Evolutionary conservation across 2,797 vertebrate genomes (phyloP), one percentile per base, ranked within the genome.

Genomic region (Allobates femoralis): DNA sequence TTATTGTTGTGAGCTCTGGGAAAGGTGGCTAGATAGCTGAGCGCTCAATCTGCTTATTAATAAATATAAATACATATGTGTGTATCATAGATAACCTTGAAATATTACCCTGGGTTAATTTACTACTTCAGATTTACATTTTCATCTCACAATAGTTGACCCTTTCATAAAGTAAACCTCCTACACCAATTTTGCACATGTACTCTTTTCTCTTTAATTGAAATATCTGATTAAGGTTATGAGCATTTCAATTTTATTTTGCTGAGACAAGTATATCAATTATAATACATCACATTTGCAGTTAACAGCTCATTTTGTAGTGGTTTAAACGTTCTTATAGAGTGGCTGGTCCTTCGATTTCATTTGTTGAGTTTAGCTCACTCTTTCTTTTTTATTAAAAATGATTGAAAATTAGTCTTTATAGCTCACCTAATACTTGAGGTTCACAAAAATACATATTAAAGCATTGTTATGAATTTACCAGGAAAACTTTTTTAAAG

Each of bases 21-120:
- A n/a, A n/a, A n/a, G n/a, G n/a, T n/a, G n/a, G n/a, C n/a, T n/a
- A n/a, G n/a, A n/a, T n/a, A n/a, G n/a, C n/a, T n/a, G n/a, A n/a
- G n/a, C n/a, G n/a, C n/a, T n/a, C n/a, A n/a, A n/a, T n/a, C n/a
- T n/a, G n/a, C n/a, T n/a, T n/a, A n/a, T n/a, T n/a, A n/a, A n/a
- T n/a, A n/a, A n/a, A n/a, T n/a, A n/a, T n/a, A n/a, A n/a, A n/a
- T n/a, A n/a, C n/a, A n/a, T n/a, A 50, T 75, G 58, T 41, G 21
- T 41, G 30, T 74, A 60, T 75, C n/a, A 74, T 75, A 83, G 55
- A 41, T 69, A 41, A 50, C 81, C 69, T 74, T 75, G 69, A 83
- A 75, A 83, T 26, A 41, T 83, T 83, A 62, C 69, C 55, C 55
- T 74, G 55, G 30, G 81, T 55, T 83, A 62, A 83, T 74, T 83